These are phyloP conservation scores for Drosophila quadrilineata DNA, from an alignment of 1,140 invertebrate species.

Conservation along the genomic window DNA sequence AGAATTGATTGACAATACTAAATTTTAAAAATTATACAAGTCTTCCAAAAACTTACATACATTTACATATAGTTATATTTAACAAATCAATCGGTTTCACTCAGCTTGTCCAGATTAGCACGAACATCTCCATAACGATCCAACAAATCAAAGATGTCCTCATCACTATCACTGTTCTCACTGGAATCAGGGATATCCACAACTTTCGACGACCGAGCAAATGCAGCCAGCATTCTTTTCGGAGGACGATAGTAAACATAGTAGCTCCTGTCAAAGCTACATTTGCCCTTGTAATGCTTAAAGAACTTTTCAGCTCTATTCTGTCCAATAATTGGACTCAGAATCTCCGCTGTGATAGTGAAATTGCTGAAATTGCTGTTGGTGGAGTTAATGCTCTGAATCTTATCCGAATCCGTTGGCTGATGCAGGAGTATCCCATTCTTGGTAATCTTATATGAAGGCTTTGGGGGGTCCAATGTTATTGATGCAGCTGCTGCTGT, in stretches of 20 bases:
- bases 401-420: neutral
- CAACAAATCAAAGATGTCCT: slow-evolving; percentile 49
- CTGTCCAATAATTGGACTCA: slow-evolving; percentile 55
- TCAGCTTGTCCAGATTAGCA: slow-evolving; percentile 33
- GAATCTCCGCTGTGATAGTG: slow-evolving; percentile 49
- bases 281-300: slow-evolving; percentile 55
- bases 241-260: slow-evolving; percentile 68
- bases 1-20: neutral
- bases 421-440: slow-evolving; percentile 60
- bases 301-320: slow-evolving; percentile 51
- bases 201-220: slow-evolving; percentile 18
- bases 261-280: slow-evolving; percentile 52
- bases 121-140: slow-evolving; percentile 53
- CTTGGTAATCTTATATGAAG: slow-evolving; percentile 26
- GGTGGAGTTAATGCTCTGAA: neutral
- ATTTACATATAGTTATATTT: neutral
- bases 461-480: neutral
- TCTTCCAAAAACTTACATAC: neutral
- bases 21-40: neutral
- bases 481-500: neutral
- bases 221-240: slow-evolving; percentile 5
- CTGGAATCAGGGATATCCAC: slow-evolving; percentile 21
- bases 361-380: slow-evolving; percentile 30
- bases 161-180: slow-evolving; percentile 55
- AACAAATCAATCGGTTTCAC: slow-evolving; percentile 1